Evolutionary conservation across 2,888 invertebrate species (phyloP).

Genomic region (Nematopogon swammerdamellus): DNA sequence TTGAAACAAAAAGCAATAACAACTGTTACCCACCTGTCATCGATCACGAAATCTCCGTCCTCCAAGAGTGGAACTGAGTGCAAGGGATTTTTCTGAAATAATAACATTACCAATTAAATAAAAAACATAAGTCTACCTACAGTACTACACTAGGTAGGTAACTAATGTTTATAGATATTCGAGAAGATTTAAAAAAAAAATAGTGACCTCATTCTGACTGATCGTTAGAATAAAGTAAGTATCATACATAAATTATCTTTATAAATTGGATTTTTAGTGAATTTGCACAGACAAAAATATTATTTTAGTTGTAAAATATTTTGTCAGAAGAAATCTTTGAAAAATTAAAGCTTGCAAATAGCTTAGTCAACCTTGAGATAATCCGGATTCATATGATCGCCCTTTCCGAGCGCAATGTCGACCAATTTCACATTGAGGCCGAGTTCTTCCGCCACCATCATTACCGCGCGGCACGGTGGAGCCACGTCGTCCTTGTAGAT

Average conservation of each 20-base stretch:
- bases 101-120: slow-evolving; percentile 4
- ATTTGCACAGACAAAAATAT: too few relatives aligned
- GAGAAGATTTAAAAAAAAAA: too few relatives aligned
- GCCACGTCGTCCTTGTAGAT: slow-evolving; percentile 25
- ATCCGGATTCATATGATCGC: slow-evolving; percentile 31
- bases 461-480: slow-evolving; percentile 25
- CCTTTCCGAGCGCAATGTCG: slow-evolving; percentile 20
- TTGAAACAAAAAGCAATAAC: too few relatives aligned
- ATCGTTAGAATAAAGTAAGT: too few relatives aligned
- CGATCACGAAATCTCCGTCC: slow-evolving; percentile 10
- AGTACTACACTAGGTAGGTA: too few relatives aligned
- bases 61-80: slow-evolving; percentile 10
- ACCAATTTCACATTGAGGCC: slow-evolving; percentile 20
- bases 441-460: slow-evolving; percentile 27
- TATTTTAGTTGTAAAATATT: too few relatives aligned
- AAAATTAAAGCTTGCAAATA: too few relatives aligned
- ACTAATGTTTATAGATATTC: too few relatives aligned
- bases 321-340: too few relatives aligned
- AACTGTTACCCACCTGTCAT: slow-evolving; percentile 10
- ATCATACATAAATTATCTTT: too few relatives aligned
- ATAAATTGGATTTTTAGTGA: too few relatives aligned
- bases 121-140: slow-evolving; percentile 1
- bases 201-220: too few relatives aligned
- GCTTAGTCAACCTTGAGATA: slow-evolving; percentile 44
- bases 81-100: slow-evolving; percentile 21